Evolutionary conservation across 2,113 vertebrate species (phyloP), one percentile per base, ranked within the genome.

Genomic region (Zapus hudsonius): DNA sequence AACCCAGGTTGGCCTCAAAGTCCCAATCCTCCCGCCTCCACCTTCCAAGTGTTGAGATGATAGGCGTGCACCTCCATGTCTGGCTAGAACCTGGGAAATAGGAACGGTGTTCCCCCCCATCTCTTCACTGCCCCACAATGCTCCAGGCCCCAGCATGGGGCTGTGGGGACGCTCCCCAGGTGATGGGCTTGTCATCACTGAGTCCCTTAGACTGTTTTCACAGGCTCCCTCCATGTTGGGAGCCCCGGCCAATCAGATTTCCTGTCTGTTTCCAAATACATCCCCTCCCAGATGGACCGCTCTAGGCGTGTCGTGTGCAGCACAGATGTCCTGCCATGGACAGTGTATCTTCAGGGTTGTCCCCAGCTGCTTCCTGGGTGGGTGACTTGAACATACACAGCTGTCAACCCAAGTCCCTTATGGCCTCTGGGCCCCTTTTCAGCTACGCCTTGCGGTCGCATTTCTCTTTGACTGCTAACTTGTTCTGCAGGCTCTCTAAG

Each of bases 341-440:
- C 0, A 33, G 0, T 17, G 3, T 17, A 69, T 4, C 33, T 22
- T 25, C n/a, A 66, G 61, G 8, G 29, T 6, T 5, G 17, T 25
- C 63, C 2, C 0, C 7, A 22, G 52, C 27, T 12, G 22, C 6
- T 55, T 72, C 79, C 52, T 16, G 23, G 36, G 27, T 4, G 0
- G 42, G 5, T 33, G 11, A 4, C 31, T 31, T n/a, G 22, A 7
- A 66, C 69, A 29, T 29, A 22, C 3, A 1, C 13, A 5, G 4
- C 31, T 4, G 5, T 25, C 17, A 1, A 70, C 19, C n/a, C 59
- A 57, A 19, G 40, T 52, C 31, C 1, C 3, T 57, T 40, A 3
- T 44, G 17, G 3, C 5, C 2, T 25, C 20, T 42, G 29, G 27
- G 4, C 90, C 36, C 66, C 63, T 47, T 23, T 47, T 44, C 36